Conservation (phyloP, 2,113 vertebrate genomes). For the Toxotes chatareus region DNA sequence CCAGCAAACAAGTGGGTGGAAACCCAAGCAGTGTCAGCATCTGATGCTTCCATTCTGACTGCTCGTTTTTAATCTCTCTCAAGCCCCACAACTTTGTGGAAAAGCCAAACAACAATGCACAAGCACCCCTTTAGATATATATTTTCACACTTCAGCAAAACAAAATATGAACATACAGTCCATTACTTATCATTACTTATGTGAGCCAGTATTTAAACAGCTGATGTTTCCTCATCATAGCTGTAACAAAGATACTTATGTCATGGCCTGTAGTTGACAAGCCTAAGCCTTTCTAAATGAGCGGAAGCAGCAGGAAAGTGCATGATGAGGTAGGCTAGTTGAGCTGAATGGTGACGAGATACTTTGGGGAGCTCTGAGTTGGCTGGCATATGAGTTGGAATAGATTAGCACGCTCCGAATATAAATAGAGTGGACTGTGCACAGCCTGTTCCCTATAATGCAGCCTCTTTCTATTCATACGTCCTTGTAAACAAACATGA, state of each 20-base stretch:
- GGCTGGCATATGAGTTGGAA: neutral
- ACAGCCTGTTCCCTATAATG: slow-evolving; percentile 11
- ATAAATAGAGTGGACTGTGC: neutral
- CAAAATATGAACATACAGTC: too few relatives aligned
- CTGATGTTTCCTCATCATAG: neutral
- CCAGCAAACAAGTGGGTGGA: too few relatives aligned
- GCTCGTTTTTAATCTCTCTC: too few relatives aligned
- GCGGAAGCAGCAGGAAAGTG: neutral
- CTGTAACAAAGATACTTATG: neutral
- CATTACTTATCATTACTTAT: too few relatives aligned
- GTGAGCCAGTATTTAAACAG: neutral
- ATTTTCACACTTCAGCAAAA: too few relatives aligned
- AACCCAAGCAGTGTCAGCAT: too few relatives aligned
- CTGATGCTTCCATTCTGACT: too few relatives aligned
- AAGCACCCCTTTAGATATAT: too few relatives aligned
- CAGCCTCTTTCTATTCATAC: slow-evolving; percentile 15
- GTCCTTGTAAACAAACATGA: slow-evolving; percentile 30
- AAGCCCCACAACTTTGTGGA: too few relatives aligned
- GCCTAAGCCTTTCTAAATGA: neutral
- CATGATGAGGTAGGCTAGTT: neutral
- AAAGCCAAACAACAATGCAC: too few relatives aligned
- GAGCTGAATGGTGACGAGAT: neutral
- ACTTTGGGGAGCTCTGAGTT: neutral
- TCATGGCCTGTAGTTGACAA: neutral
- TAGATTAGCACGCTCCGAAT: slow-evolving; percentile 18